These are phyloP conservation scores for Abscondita cerata DNA, from an alignment of 2,888 invertebrate species.

Conservation along the genomic window DNA sequence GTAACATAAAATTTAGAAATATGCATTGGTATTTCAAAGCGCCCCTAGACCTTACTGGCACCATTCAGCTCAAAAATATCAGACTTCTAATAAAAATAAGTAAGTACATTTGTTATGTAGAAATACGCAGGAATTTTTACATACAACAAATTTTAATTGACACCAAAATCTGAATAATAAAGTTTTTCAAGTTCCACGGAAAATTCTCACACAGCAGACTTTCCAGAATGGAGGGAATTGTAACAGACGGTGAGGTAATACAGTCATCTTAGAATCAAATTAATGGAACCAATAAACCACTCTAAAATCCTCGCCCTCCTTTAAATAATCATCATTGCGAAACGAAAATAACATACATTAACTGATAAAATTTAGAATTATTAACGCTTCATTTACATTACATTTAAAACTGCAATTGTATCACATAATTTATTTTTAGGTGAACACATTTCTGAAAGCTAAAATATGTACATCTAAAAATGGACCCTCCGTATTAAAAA, in stretches of 20 bases:
- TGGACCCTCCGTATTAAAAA: conserved; percentile 43
- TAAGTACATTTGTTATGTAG: conserved; percentile 31
- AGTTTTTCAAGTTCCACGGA: conserved; percentile 20
- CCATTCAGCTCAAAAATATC: conserved; percentile 12
- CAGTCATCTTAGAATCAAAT: conserved; percentile 19
- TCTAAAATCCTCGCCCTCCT: too few relatives aligned
- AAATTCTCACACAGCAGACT: conserved; percentile 24
- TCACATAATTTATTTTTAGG: conserved; percentile 39
- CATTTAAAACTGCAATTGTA: conserved; percentile 23
- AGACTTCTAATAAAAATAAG: conserved; percentile 20
- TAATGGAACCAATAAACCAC: too few relatives aligned
- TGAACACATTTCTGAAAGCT: conserved; percentile 41
- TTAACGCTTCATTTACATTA: conserved; percentile 30
- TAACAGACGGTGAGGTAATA: conserved; percentile 39
- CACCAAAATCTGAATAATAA: conserved; percentile 33
- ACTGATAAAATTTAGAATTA: conserved; percentile 38
- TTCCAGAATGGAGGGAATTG: conserved; percentile 40
- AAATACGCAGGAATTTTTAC: conserved; percentile 29
- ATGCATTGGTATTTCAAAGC: too few relatives aligned
- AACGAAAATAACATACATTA: conserved; percentile 24
- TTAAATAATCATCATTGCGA: too few relatives aligned
- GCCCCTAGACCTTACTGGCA: too few relatives aligned
- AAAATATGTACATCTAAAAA: conserved; percentile 45
- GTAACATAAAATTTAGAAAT: too few relatives aligned
- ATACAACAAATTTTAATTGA: conserved; percentile 33